Evolutionary conservation across 1,140 invertebrate genomes (phyloP).

Genomic region (Bombus fervidus): DNA sequence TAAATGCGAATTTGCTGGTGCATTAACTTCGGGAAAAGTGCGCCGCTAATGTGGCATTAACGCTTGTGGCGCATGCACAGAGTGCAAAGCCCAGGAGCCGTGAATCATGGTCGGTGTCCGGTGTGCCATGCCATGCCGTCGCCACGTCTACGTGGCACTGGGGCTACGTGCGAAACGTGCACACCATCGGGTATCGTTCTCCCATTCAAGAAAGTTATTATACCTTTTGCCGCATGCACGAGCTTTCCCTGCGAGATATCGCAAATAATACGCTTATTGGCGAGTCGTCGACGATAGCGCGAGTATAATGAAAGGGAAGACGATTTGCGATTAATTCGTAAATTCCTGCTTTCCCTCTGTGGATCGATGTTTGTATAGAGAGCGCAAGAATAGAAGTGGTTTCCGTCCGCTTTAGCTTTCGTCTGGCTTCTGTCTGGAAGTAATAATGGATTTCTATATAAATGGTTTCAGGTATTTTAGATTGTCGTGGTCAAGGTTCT

Average conservation of each 20-base stretch:
- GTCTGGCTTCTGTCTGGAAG: neutral
- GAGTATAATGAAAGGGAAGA: conserved; percentile 1
- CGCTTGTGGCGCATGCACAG: conserved; percentile 44
- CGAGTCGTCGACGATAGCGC: neutral
- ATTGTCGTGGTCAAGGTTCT: conserved; percentile 5
- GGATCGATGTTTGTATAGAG: neutral
- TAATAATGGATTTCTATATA: neutral
- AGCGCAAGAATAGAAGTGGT: neutral
- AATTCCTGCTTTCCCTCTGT: neutral
- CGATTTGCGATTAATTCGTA: conserved; percentile 1
- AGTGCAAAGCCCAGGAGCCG: conserved; percentile 51
- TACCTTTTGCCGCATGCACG: neutral
- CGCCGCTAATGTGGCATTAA: conserved; percentile 64
- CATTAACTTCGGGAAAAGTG: conserved; percentile 65
- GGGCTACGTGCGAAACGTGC: conserved; percentile 18
- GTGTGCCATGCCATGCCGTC: conserved; percentile 10
- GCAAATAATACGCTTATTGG: conserved; percentile 16
- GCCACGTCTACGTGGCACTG: conserved; percentile 32
- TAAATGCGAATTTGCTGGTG: conserved; percentile 69
- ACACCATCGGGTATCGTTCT: conserved; percentile 2
- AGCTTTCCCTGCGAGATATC: conserved; percentile 1
- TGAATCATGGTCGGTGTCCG: conserved; percentile 52
- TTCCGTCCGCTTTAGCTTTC: neutral
- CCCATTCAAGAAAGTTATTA: conserved; percentile 15
- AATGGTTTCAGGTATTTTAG: neutral